These are phyloP conservation scores for Triplophysa siluroides DNA, from an alignment of 2,113 vertebrate species.

Conservation along the genomic window DNA sequence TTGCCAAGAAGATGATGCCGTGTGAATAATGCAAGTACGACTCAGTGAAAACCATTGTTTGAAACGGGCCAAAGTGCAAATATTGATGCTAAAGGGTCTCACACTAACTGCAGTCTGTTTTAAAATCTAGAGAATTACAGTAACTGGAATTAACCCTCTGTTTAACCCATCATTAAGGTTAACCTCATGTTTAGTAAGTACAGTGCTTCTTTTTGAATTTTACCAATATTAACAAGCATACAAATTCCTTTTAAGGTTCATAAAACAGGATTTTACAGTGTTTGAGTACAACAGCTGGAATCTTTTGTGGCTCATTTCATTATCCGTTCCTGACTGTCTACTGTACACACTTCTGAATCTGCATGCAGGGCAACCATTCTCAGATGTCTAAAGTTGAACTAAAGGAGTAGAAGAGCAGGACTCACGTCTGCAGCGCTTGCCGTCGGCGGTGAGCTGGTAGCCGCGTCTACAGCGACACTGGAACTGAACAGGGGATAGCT, in stretches of 20 bases:
- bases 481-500: slow-evolving; percentile 71
- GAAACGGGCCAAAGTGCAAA: slow-evolving; percentile 27
- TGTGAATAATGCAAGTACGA: slow-evolving; percentile 28
- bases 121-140: slow-evolving; percentile 2
- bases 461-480: slow-evolving; percentile 75
- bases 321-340: no score
- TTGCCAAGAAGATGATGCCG: slow-evolving; percentile 34
- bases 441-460: slow-evolving; percentile 75
- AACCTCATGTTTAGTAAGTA: background rate
- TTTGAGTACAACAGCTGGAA: background rate
- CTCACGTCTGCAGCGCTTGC: slow-evolving; percentile 72
- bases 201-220: background rate
- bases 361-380: background rate
- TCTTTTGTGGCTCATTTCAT: background rate
- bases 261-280: background rate
- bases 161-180: slow-evolving; percentile 8
- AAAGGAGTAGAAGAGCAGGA: slow-evolving; percentile 3
- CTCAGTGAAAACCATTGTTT: slow-evolving; percentile 29
- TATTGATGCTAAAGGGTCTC: slow-evolving; percentile 11
- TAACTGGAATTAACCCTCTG: background rate
- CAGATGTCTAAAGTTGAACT: background rate
- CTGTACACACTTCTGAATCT: background rate
- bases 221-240: background rate
- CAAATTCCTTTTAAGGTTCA: background rate
- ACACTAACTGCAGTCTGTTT: slow-evolving; percentile 26